Conservation (phyloP, 2,797 vertebrate genomes). For the Peromyscus eremicus region DNA sequence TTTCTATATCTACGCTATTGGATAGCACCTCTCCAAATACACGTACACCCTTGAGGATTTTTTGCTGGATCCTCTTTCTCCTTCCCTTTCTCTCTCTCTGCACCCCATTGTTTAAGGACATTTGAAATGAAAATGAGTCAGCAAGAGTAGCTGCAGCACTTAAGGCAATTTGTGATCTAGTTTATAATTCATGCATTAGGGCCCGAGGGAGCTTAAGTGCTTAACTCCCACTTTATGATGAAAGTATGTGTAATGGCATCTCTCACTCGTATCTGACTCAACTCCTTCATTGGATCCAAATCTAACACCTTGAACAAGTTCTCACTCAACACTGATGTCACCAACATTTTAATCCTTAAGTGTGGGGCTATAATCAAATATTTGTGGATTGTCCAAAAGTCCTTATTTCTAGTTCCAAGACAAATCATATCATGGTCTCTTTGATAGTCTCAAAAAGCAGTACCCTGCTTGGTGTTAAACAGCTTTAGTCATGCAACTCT, state of each 20-base stretch:
- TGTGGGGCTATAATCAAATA: constrained; percentile 4
- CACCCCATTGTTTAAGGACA: background rate
- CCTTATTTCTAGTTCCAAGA: constrained; percentile 26
- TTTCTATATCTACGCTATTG: background rate
- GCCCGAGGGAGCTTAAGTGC: constrained; percentile 62
- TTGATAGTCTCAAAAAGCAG: background rate
- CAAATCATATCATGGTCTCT: background rate
- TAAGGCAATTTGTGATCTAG: constrained; percentile 72
- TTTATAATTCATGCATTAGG: constrained; percentile 76
- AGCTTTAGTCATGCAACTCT: background rate
- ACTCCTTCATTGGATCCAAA: constrained; percentile 40
- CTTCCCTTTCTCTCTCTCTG: too few species aligned
- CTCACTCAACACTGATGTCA: constrained; percentile 29
- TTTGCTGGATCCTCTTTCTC: background rate
- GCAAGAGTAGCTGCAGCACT: constrained; percentile 65
- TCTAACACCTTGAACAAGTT: constrained; percentile 30
- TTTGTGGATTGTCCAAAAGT: constrained; percentile 50
- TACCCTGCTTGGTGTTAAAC: background rate
- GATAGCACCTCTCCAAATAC: background rate
- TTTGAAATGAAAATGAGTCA: constrained; percentile 74
- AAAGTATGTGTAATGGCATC: constrained; percentile 30
- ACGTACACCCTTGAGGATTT: background rate
- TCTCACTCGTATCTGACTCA: constrained; percentile 58
- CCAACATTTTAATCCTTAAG: constrained; percentile 16
- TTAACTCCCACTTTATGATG: constrained; percentile 70